Evolutionary conservation across 2,113 vertebrate genomes (phyloP).

Genomic region (Phalacrocorax carbo): DNA sequence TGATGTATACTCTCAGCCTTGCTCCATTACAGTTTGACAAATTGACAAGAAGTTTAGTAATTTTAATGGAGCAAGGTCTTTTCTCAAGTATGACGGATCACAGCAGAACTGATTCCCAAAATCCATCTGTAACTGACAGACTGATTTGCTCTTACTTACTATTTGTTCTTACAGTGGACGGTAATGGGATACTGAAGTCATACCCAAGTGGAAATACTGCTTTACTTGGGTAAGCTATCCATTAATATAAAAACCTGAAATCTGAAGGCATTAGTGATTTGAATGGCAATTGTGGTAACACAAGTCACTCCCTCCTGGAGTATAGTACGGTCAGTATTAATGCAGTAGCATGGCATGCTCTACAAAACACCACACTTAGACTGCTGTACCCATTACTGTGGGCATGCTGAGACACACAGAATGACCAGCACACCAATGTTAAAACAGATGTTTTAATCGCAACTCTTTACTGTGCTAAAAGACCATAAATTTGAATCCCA

Average conservation of each 20-base stretch:
- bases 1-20: background rate
- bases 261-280: background rate
- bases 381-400: background rate
- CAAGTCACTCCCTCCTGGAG: background rate
- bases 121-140: background rate
- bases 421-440: background rate
- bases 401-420: background rate
- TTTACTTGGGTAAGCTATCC: background rate
- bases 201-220: background rate
- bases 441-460: fast-evolving
- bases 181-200: background rate
- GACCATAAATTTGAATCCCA: background rate
- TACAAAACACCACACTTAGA: background rate
- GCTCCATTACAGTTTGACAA: background rate
- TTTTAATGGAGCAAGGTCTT: background rate
- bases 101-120: background rate
- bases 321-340: background rate
- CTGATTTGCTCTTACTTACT: background rate
- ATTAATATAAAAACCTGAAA: background rate
- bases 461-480: background rate
- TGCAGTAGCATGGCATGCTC: background rate
- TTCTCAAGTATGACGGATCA: background rate
- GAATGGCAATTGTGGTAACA: background rate
- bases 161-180: background rate
- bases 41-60: background rate